A percentile compares a stretch with the other conserved stretches of the same genome.
Conservation (phyloP, 2,888 invertebrate genomes). For the Megaustenia siamemsis region DNA sequence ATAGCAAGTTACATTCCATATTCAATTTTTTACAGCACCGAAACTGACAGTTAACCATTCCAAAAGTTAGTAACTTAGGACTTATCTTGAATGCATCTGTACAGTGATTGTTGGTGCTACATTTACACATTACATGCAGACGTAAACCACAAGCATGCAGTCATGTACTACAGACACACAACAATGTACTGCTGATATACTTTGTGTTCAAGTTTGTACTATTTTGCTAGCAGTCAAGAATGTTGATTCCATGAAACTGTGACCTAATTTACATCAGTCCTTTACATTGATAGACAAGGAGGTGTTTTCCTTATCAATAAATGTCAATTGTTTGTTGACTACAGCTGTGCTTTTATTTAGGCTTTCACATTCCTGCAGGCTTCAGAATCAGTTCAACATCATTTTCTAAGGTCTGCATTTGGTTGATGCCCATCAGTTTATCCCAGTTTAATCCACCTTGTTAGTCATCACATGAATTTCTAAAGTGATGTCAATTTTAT, state of each 20-base stretch:
- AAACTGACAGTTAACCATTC: constrained; percentile 14
- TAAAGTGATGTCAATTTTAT: not conserved
- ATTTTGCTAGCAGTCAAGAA: not conserved
- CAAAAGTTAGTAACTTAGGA: not conserved
- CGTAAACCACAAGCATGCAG: too few species aligned
- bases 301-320: too few species aligned
- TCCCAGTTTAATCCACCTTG: not conserved
- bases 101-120: not conserved
- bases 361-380: not conserved
- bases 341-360: not conserved
- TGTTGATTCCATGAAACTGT: not conserved
- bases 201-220: too few species aligned
- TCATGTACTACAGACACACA: too few species aligned
- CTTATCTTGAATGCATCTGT: not conserved
- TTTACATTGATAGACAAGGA: not conserved
- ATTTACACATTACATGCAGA: not conserved
- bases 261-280: not conserved
- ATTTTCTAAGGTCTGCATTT: too few species aligned
- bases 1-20: constrained; percentile 21
- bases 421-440: not conserved
- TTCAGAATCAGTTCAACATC: not conserved
- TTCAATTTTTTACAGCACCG: not conserved
- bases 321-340: too few species aligned
- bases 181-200: too few species aligned
- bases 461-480: not conserved